These are phyloP conservation scores for Poeciliopsis turrubarensis DNA, from an alignment of 2,113 vertebrate species.

Conservation along the genomic window DNA sequence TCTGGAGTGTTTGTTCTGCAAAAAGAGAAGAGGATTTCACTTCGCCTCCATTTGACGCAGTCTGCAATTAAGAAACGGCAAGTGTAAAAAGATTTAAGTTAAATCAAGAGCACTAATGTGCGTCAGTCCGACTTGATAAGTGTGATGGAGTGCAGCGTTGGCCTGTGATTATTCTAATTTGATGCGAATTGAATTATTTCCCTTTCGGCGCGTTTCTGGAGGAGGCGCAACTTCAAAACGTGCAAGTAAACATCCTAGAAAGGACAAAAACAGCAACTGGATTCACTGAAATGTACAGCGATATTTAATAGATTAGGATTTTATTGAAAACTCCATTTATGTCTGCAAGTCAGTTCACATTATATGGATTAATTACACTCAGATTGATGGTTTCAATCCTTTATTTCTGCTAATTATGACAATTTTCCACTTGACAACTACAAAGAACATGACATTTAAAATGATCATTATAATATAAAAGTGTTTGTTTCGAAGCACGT, in stretches of 20 bases:
- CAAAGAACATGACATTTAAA: too few species aligned
- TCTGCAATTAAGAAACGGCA: conserved; percentile 11
- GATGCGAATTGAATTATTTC: neutral
- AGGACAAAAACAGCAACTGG: neutral
- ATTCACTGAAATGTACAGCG: too few species aligned
- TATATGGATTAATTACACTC: neutral
- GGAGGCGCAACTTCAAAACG: neutral
- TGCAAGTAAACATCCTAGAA: neutral
- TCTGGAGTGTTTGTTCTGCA: conserved; percentile 30
- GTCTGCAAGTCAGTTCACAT: neutral
- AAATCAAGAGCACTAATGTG: neutral
- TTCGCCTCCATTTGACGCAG: conserved; percentile 8
- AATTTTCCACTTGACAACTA: too few species aligned
- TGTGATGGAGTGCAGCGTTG: neutral
- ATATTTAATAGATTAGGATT: too few species aligned
- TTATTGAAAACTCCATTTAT: too few species aligned
- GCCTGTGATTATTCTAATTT: neutral
- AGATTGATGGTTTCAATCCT: neutral
- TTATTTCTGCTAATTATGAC: too few species aligned
- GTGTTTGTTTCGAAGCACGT: too few species aligned
- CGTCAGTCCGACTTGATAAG: neutral
- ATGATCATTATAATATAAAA: too few species aligned
- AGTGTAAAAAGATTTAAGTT: neutral
- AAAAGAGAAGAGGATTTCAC: conserved; percentile 13
- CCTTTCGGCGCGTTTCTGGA: neutral